phyloP scores from a whole-genome alignment of 2,888 invertebrate species.

The Oscheius sp. region DNA sequence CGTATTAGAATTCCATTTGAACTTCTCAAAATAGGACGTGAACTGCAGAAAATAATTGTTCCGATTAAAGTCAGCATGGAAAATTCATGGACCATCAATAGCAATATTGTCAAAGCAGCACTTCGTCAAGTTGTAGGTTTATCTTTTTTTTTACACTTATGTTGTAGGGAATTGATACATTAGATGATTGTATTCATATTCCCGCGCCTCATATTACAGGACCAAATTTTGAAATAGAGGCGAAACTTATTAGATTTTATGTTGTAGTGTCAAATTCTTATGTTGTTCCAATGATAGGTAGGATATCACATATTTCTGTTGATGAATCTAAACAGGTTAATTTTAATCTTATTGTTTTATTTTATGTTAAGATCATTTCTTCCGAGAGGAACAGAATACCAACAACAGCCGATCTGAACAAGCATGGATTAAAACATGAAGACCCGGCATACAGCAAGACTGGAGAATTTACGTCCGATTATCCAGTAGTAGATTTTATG shows the following conservation, averaged over 20 bases:
- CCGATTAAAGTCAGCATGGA: slow-evolving; percentile 66
- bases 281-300: slow-evolving; percentile 67
- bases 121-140: slow-evolving; percentile 51
- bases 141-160: not conserved
- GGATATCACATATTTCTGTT: slow-evolving; percentile 63
- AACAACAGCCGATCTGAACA: slow-evolving; percentile 50
- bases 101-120: slow-evolving; percentile 53
- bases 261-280: slow-evolving; percentile 59
- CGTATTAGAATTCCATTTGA: slow-evolving; percentile 64
- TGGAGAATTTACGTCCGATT: slow-evolving; percentile 46
- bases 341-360: not conserved
- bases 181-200: slow-evolving; percentile 81
- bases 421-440: slow-evolving; percentile 56
- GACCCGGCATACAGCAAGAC: slow-evolving; percentile 55
- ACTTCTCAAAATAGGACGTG: slow-evolving; percentile 52
- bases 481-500: slow-evolving; percentile 60
- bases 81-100: slow-evolving; percentile 59
- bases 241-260: slow-evolving; percentile 74
- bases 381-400: slow-evolving; percentile 43
- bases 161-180: slow-evolving; percentile 76
- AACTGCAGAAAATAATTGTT: slow-evolving; percentile 56
- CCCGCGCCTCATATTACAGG: slow-evolving; percentile 81
- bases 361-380: slow-evolving; percentile 44
- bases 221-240: slow-evolving; percentile 82
- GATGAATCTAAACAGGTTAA: slow-evolving; percentile 62